Evolutionary conservation across 2,797 vertebrate genomes (phyloP), one percentile per base, ranked within the genome.

Genomic region (Fratercula arctica): DNA sequence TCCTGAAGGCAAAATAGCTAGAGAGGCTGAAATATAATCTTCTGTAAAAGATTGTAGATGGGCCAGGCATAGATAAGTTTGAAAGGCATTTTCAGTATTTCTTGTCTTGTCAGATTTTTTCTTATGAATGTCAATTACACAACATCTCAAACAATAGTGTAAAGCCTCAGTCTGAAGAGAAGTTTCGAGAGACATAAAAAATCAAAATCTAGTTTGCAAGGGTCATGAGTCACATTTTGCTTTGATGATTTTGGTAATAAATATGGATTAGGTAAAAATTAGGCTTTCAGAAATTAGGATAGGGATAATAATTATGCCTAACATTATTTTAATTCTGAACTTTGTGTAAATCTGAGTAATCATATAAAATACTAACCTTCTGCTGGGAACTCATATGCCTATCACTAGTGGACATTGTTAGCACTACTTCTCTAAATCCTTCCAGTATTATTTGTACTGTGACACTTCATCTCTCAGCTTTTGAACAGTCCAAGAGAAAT

Each of bases 41-140:
- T 61, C 85, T 48, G 16, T 59, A 94, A 83, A 84, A 33, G 25
- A 90, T 28, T 96, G 74, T 79, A 61, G 86, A 92, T 87, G 39
- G 16, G n/a, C 21, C 73, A 70, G 61, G 26, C 60, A 95, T 48
- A 82, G 88, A 82, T 94, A 94, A 93, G 13, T 89, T 89, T 96
- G 51, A 97, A 97, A 97, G 87, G 74, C 13, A 92, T 96, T 98
- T 93, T 90, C 21, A 90, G 17, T 96, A 87, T 85, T 95, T 96
- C 78, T 97, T 77, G 64, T 18, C 31, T 87, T 91, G 93, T 95
- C 91, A 95, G 59, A 94, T 69, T 93, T 87, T 87, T 78, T 80
- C 76, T 93, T 82, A 83, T 37, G 67, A 97, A 93, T 88, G 68
- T 89, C 90, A 93, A 83, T 97, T 97, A 90, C 56, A 56, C 74